phyloP scores from a whole-genome alignment of 2,888 invertebrate species.

The Agonopterix arenella region DNA sequence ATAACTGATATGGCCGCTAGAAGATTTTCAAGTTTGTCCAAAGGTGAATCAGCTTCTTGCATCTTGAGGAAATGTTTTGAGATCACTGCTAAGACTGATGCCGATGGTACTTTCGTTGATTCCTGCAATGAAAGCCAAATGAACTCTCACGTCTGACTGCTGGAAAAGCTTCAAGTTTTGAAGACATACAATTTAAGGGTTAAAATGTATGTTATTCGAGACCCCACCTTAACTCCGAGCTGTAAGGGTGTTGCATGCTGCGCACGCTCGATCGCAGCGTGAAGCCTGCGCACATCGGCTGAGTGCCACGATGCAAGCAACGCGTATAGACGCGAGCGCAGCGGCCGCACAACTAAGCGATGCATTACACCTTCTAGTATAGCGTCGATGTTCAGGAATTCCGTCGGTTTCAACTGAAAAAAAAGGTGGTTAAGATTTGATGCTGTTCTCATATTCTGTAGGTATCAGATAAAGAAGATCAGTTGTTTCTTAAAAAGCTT shows the following conservation, averaged over 20 bases:
- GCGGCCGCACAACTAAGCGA: conserved; percentile 90
- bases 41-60: conserved; percentile 93
- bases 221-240: conserved; percentile 80
- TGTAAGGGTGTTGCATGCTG: conserved; percentile 81
- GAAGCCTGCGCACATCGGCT: conserved; percentile 84
- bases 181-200: too few species aligned
- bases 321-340: conserved; percentile 89
- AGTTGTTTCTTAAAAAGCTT: too few species aligned
- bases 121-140: conserved; percentile 51
- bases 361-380: conserved; percentile 97
- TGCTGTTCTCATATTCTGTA: too few species aligned
- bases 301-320: conserved; percentile 94
- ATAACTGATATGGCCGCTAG: conserved; percentile 92
- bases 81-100: conserved; percentile 85
- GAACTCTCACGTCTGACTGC: too few species aligned
- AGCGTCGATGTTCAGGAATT: conserved; percentile 96
- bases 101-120: conserved; percentile 86
- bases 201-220: neutral
- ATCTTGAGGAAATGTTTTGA: conserved; percentile 87
- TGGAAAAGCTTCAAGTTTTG: too few species aligned
- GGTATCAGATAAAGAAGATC: too few species aligned
- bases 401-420: conserved; percentile 86
- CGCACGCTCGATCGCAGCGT: conserved; percentile 83
- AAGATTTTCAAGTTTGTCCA: conserved; percentile 94
- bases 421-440: too few species aligned